Conservation (phyloP, 2,797 vertebrate species). For the Gastrophryne carolinensis region DNA sequence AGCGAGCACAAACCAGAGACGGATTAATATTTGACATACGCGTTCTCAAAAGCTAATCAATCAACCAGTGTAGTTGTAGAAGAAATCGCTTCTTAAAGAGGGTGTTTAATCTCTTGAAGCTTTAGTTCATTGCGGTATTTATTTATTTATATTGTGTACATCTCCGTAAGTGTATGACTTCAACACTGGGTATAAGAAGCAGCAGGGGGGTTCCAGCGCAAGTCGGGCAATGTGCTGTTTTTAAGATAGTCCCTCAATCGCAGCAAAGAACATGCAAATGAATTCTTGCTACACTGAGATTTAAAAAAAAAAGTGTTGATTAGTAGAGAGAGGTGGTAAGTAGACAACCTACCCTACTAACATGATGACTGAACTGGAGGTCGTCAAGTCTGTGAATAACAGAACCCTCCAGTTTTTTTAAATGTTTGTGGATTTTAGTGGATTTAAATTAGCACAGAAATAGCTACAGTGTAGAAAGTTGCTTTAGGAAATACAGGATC, state of each 20-base stretch:
- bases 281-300: too few species aligned
- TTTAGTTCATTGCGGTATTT: slow-evolving; percentile 61
- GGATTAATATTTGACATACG: slow-evolving; percentile 95
- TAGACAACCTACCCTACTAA: too few species aligned
- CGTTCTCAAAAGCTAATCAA: slow-evolving; percentile 96
- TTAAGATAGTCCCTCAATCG: neutral
- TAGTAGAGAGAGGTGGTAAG: too few species aligned
- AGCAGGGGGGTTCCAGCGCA: slow-evolving; percentile 28
- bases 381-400: too few species aligned
- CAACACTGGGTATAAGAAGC: slow-evolving; percentile 52
- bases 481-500: too few species aligned
- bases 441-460: too few species aligned
- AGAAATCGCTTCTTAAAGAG: slow-evolving; percentile 83
- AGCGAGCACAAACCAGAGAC: slow-evolving; percentile 88
- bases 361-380: too few species aligned
- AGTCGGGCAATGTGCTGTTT: slow-evolving; percentile 54
- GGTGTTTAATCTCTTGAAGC: slow-evolving; percentile 84
- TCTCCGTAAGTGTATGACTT: slow-evolving; percentile 60
- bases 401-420: too few species aligned
- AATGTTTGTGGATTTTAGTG: too few species aligned
- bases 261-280: slow-evolving; percentile 14
- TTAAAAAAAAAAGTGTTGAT: too few species aligned
- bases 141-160: slow-evolving; percentile 70
- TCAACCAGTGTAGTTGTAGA: slow-evolving; percentile 86
- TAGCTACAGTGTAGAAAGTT: too few species aligned